Base-by-base conservation (phyloP, 1,140 invertebrate species). In the Zaprionus lachaisei region DNA sequence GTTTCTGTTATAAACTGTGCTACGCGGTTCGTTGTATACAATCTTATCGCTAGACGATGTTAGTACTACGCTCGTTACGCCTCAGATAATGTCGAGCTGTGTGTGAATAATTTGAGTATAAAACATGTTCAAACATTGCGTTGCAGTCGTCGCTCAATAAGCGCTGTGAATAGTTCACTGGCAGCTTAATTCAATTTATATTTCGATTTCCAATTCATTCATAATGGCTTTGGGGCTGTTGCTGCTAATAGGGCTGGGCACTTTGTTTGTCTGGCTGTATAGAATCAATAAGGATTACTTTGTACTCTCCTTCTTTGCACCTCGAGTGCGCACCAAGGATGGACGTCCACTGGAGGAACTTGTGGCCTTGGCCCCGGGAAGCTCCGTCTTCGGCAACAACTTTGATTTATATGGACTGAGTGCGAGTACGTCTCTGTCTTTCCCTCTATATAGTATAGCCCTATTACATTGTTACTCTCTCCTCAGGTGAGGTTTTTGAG, bases 231-330 rank as follows among this genome's bases (percentile, higher is more conserved):
- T 67, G 12, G 26, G 17, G 26, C 5, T 81, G 65, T 56, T 68
- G 70, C 7, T 82, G 4, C 4, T 73, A 1, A 51, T 83, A 6
- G 78, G 51, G 4, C 12, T 83, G 0, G 49, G 22, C 14, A 76
- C 66, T 2, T 2, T 89, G 9, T 7, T 72, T 11, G 64, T 47
- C 56, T 80, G 79, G 75, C 64, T 80, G 1, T 70, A 69, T 15
- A 60, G 41, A n/a, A 4, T 70, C 4, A 80, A 74, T 44, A 69
- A 74, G 49, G 75, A 78, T 6, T 80, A 78, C 26, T 67, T 71
- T 47, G 66, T 80, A 11, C 37, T 80, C n/a, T 22, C 75, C 1
- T 74, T 78, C 57, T 80, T 80, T 37, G 28, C 79, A 0, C 63
- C 44, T 3, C 66, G 79, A 5, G 66, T 80, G n/a, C 57, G 54